These are phyloP conservation scores for Platycheirus albimanus DNA, from an alignment of 2,888 invertebrate genomes.

Conservation along the genomic window DNA sequence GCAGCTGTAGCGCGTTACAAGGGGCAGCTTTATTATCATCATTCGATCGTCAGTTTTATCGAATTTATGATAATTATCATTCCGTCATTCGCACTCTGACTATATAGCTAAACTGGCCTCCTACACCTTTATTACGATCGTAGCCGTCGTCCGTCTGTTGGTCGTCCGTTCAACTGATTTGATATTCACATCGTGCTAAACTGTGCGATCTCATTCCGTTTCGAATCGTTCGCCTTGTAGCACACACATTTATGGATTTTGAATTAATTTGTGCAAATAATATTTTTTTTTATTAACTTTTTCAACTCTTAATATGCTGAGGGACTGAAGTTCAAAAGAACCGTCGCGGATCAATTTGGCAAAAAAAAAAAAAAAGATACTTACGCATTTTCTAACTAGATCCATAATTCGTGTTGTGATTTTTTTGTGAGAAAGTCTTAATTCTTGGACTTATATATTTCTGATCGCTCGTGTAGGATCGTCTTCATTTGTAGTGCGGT, in stretches of 20 bases:
- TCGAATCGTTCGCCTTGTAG: slow-evolving; percentile 62
- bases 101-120: slow-evolving; percentile 44
- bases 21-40: slow-evolving; percentile 46
- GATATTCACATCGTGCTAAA: slow-evolving; percentile 66
- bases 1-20: slow-evolving; percentile 1
- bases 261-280: slow-evolving; percentile 43
- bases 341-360: neutral
- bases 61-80: slow-evolving; percentile 71
- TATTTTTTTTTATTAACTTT: neutral
- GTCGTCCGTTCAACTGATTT: slow-evolving; percentile 53
- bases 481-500: slow-evolving; percentile 16
- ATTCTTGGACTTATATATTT: neutral
- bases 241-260: slow-evolving; percentile 40
- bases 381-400: neutral
- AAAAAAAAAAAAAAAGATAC: neutral
- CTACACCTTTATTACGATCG: slow-evolving; percentile 59
- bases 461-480: neutral
- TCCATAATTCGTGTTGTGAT: too few relatives aligned
- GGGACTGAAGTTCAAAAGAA: slow-evolving; percentile 2
- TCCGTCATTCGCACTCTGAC: slow-evolving; percentile 64
- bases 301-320: too few relatives aligned
- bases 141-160: neutral
- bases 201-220: slow-evolving; percentile 69
- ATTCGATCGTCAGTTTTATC: slow-evolving; percentile 63
- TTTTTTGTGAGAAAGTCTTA: neutral